Percentiles rank a stretch among this genome's conserved stretches.
Evolutionary conservation across 2,888 invertebrate species (phyloP).

Genomic region (Gortyna flavago): DNA sequence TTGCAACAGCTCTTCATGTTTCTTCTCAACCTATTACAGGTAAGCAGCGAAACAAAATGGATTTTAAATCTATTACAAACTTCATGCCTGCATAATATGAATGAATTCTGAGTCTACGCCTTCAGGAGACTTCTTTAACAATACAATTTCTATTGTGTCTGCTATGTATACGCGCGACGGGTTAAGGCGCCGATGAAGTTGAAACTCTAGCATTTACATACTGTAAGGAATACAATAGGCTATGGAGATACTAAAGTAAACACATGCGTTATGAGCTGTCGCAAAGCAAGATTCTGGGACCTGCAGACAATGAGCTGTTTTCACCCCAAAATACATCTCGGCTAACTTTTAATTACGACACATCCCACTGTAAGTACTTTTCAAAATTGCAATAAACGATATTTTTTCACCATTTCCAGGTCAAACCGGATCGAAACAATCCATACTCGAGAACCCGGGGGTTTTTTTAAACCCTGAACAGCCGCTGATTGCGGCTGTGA

Average conservation of each 20-base stretch:
- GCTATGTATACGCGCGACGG: too few relatives aligned
- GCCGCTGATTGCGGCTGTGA: constrained; percentile 97
- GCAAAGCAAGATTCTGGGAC: not conserved
- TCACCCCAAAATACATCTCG: not conserved
- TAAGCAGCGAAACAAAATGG: constrained; percentile 41
- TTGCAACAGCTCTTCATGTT: constrained; percentile 98
- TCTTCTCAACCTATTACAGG: constrained; percentile 96
- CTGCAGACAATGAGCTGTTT: not conserved
- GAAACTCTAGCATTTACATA: not conserved
- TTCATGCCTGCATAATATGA: not conserved
- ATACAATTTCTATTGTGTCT: too few relatives aligned
- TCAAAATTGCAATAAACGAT: not conserved
- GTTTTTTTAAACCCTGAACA: constrained; percentile 99
- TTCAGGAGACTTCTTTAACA: not conserved
- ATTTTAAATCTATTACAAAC: not conserved
- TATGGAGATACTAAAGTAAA: not conserved
- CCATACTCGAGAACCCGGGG: constrained; percentile 97
- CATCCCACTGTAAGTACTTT: not conserved
- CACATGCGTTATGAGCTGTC: not conserved
- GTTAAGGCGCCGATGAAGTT: not conserved
- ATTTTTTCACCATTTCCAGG: constrained; percentile 86
- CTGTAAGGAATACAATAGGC: too few relatives aligned
- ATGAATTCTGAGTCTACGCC: not conserved
- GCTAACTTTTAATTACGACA: too few relatives aligned
- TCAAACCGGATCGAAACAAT: constrained; percentile 95